Base-by-base conservation (phyloP, 2,113 vertebrate species). In the Poicephalus meyeri region DNA sequence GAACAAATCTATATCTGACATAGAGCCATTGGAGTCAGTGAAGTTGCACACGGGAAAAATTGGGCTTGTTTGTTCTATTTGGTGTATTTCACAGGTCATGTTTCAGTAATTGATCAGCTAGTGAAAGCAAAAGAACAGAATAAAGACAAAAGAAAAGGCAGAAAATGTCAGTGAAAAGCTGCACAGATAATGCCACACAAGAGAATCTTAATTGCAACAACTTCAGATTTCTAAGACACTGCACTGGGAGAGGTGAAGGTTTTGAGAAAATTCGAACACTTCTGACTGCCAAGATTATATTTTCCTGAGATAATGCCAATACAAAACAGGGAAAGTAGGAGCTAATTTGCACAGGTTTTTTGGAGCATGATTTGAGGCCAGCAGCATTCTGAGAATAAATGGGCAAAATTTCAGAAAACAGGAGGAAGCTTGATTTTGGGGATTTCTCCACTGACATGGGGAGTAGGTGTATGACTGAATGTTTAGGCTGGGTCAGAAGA, bases 31-130 rank as follows among this genome's bases (percentile, higher is more conserved):
- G 44, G 31, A 61, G 37, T 65, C 19, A 41, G 35, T 39, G 46
- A 52, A 90, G 41, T 56, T 91, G 31, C 46, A 68, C 29, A 21
- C 39, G 73, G 47, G 46, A 65, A 80, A 69, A 47, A 25, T 44
- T 44, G 50, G 23, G 8, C 52, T 77, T 63, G 15, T 81, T 93
- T 70, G 24, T 71, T 82, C 4, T 49, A 76, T 52, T 16, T 85
- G 55, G 25, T 1, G 0, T 70, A 7, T 80, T 35, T 70, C 37
- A 23, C 41, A n/a, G 79, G 66, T 79, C 39, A 55, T 0, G 1
- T 86, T 79, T 80, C 16, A 25, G 55, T 80, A 73, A 83, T 5
- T 73, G 86, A 86, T 94, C 28, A 83, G 46, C 18, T n/a, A 58
- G 1, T 35, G 71, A 63, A 88, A 31, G 60, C 46, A n/a, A 58